Evolutionary conservation across 2,888 invertebrate species (phyloP).

Genomic region (Nineta flava): DNA sequence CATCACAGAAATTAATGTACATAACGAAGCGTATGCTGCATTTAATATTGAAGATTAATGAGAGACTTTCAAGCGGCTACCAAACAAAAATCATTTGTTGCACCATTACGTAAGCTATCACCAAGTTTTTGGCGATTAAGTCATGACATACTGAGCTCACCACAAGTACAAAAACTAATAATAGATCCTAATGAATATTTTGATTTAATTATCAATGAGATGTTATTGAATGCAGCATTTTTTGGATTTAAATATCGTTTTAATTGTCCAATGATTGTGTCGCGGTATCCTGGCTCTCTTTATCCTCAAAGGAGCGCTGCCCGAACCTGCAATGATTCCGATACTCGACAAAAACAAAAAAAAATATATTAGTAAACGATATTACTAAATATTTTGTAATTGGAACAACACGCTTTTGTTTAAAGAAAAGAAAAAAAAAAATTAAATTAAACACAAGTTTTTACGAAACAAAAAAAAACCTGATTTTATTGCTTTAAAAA

Average conservation of each 20-base stretch:
- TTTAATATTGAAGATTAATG: slow-evolving; percentile 8
- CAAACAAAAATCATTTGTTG: background rate
- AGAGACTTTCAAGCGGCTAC: background rate
- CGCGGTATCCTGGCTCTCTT: too few species aligned
- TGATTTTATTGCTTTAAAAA: too few species aligned
- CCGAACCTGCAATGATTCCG: too few species aligned
- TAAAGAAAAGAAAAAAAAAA: too few species aligned
- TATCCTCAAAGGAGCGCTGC: too few species aligned
- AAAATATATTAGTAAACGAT: too few species aligned
- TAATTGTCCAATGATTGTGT: slow-evolving; percentile 1
- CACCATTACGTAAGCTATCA: background rate
- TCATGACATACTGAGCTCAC: background rate
- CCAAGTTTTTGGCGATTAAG: background rate
- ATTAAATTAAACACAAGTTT: too few species aligned
- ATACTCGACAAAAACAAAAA: too few species aligned
- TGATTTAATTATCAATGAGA: slow-evolving; percentile 2
- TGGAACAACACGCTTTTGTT: too few species aligned
- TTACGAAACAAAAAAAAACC: too few species aligned
- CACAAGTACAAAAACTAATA: background rate
- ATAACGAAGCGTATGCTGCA: slow-evolving; percentile 18
- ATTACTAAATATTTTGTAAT: too few species aligned
- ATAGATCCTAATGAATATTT: background rate
- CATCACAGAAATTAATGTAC: slow-evolving; percentile 24
- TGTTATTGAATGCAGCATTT: background rate
- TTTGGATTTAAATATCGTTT: slow-evolving; percentile 1